Evolutionary conservation across 2,888 invertebrate species (phyloP).

Genomic region (Pseudanteris insignis): DNA sequence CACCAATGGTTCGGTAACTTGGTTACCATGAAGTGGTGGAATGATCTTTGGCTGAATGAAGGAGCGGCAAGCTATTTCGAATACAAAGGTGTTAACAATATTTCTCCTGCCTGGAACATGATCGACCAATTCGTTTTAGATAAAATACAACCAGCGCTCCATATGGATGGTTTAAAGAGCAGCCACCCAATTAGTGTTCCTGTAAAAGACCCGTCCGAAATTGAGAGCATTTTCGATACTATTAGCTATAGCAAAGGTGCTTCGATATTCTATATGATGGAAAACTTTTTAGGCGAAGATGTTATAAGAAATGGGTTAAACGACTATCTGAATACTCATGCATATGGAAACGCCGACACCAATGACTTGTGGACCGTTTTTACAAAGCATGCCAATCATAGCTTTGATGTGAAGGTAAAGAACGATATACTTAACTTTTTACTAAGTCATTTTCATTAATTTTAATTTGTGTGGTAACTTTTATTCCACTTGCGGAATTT

Average conservation of each 20-base stretch:
- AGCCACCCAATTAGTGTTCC: conserved; percentile 78
- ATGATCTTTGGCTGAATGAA: conserved; percentile 91
- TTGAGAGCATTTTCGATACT: conserved; percentile 79
- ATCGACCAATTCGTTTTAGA: conserved; percentile 77
- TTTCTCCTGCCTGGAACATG: conserved; percentile 75
- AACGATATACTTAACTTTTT: background rate
- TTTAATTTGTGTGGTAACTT: too few species aligned
- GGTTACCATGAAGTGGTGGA: too few species aligned
- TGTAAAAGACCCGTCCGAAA: conserved; percentile 76
- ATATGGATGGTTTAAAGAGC: conserved; percentile 75
- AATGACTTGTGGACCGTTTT: conserved; percentile 84
- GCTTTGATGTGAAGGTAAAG: conserved; percentile 73
- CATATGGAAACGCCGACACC: conserved; percentile 78
- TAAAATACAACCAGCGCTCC: conserved; percentile 75
- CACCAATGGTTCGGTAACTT: conserved; percentile 93
- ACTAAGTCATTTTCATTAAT: too few species aligned
- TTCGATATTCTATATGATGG: conserved; percentile 77
- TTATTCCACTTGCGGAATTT: too few species aligned
- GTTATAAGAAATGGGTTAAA: conserved; percentile 73
- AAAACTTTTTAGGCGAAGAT: conserved; percentile 74
- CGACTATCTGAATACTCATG: conserved; percentile 75
- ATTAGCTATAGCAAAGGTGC: conserved; percentile 82
- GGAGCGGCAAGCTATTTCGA: conserved; percentile 86
- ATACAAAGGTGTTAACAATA: conserved; percentile 75
- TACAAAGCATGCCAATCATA: conserved; percentile 72